These are phyloP conservation scores for Dermolepida albohirtum DNA, from an alignment of 2,888 invertebrate species.

Conservation along the genomic window DNA sequence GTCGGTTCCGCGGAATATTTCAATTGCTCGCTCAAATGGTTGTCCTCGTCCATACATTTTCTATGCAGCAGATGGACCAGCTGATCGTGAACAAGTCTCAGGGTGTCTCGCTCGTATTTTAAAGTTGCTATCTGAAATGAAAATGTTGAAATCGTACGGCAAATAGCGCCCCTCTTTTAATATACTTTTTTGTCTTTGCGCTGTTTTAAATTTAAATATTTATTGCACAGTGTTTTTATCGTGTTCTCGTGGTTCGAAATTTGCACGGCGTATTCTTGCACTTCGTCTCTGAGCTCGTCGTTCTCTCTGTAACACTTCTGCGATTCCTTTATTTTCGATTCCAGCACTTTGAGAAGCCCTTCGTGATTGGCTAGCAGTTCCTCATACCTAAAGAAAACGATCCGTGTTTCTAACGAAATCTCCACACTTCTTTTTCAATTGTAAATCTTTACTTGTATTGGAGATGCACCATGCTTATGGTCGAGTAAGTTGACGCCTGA, in stretches of 20 bases:
- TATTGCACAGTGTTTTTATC: constrained; percentile 52
- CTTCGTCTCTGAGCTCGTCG: constrained; percentile 52
- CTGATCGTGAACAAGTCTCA: constrained; percentile 58
- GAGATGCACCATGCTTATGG: constrained; percentile 69
- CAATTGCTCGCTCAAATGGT: constrained; percentile 52
- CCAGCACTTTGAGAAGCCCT: constrained; percentile 58
- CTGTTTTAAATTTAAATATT: constrained; percentile 54
- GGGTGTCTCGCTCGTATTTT: constrained; percentile 56
- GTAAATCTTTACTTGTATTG: constrained; percentile 66
- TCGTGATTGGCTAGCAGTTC: constrained; percentile 58
- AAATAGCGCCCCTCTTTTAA: background rate
- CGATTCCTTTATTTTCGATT: constrained; percentile 56
- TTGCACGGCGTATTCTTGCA: constrained; percentile 49
- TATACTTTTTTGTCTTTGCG: constrained; percentile 56
- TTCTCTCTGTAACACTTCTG: constrained; percentile 57
- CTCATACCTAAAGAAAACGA: constrained; percentile 55
- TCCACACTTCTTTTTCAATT: too few species aligned
- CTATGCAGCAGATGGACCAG: constrained; percentile 56
- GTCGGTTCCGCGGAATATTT: constrained; percentile 52
- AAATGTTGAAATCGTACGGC: background rate
- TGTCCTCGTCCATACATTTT: constrained; percentile 58
- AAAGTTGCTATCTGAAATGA: constrained; percentile 52
- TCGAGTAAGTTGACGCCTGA: constrained; percentile 66
- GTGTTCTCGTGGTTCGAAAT: constrained; percentile 50
- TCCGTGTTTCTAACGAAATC: too few species aligned